Base-by-base conservation (phyloP, 1,140 invertebrate genomes). In the Drosophila bocki region DNA sequence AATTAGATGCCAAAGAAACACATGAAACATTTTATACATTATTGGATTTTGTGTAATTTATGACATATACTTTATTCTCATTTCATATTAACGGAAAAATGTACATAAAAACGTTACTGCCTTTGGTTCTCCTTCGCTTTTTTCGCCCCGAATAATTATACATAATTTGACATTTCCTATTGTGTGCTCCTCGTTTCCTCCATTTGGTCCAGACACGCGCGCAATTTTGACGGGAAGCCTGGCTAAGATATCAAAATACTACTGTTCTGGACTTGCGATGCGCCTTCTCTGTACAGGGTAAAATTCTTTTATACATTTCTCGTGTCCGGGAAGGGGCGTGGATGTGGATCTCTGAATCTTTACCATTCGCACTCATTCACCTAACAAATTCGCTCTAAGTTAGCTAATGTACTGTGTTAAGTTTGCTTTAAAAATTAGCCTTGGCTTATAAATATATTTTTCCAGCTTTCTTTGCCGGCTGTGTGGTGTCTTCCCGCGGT, bases 101-200 rank as follows among this genome's bases (percentile, higher is more conserved):
- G 72, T 84, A 84, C 81, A 85, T 84, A 85, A 85, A 84, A 84
- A 85, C 60, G 59, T 82, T 82, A 62, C 39, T 79, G 67, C 64
- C 69, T 48, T 51, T 32, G 67, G 29, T 60, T 32, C 48, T 57
- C 65, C 32, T 48, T 63, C 53, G 32, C 17, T 17, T 56, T 56
- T 8, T 39, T 75, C 33, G 17, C 37, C 22, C 26, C 32, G 50
- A 29, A 42, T 72, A 72, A 72, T 60, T 60, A 72, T 84, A 84
- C 67, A 90, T 87, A 87, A 88, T 87, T 87, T 87, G 84, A 87
- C 84, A 60, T 88, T 84, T 82, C 72, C 84, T 64, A 76, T 54
- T 74, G 76, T 62, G 75, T 74, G 48, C 42, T 39, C 42, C 29
- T 22, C 35, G 33, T n/a, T 35, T 57, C 51, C 50, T 62, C 42